Evolutionary conservation across 1,140 invertebrate genomes (phyloP), one percentile per base, ranked within the genome.

Genomic region (Lucilia cuprina): DNA sequence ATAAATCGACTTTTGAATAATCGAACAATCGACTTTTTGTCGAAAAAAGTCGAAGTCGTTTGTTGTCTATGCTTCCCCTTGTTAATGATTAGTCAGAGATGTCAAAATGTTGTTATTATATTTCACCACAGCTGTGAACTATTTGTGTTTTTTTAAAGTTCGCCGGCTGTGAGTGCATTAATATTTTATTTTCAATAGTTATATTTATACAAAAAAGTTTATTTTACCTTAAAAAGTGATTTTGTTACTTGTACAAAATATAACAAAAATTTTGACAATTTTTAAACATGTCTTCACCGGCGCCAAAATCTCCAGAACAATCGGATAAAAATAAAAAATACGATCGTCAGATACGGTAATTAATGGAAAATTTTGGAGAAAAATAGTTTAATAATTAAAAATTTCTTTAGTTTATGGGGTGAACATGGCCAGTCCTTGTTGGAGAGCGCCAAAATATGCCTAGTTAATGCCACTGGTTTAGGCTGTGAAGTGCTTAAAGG

Each of bases 401-500:
- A 82, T 60, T 25, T 90, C 98, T 91, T 93, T 99, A 87, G 98
- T 90, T 93, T 99, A 87, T 99, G 99, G 99, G 98, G 98, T 84
- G 98, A 99, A 91, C 97, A 99, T 93, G 99, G 99, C 1, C 99
- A 99, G 92, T 91, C 93, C 84, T 93, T 95, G 10, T 92, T 99
- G 65, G 98, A 99, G 93, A 93, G 93, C 82, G 95, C 97, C 35
- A 95, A 97, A 91, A 94, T 99, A 88, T 99, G 99, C 91, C 89
- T 99, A 7, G 96, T 99, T 85, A 99, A 99, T 93, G 97, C 97
- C 2, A 98, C 95, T 83, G 97, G 97, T 12, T 93, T 98, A 82
- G 98, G 98, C 47, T 98, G 97, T 70, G 99, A 99, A 93, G 95
- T 97, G 82, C 91, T 99, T 30, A 99, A 99, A 92, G 97, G 97